phyloP scores from a whole-genome alignment of 2,888 invertebrate species.

The Clivina fossor region DNA sequence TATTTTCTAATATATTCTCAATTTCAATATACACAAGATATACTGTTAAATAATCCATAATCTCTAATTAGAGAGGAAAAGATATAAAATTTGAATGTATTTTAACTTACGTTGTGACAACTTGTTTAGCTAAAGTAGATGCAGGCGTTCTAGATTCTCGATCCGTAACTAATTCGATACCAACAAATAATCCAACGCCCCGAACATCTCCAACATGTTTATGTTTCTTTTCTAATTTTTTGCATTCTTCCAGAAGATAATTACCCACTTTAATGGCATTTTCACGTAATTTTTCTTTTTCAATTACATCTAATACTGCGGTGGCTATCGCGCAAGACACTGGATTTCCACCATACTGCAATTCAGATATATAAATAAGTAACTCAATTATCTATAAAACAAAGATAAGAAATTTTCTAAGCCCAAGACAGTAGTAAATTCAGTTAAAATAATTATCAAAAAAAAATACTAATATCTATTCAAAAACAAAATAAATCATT shows the following conservation, averaged over 20 bases:
- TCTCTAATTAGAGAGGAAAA: too few relatives aligned
- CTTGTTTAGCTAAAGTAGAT: constrained; percentile 74
- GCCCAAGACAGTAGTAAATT: too few relatives aligned
- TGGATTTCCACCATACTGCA: constrained; percentile 96
- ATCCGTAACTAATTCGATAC: constrained; percentile 87
- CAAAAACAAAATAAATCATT: too few relatives aligned
- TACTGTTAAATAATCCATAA: too few relatives aligned
- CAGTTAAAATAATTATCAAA: too few relatives aligned
- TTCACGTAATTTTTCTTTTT: constrained; percentile 81
- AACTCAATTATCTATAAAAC: too few relatives aligned
- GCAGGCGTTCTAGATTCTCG: constrained; percentile 77
- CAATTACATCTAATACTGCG: constrained; percentile 91
- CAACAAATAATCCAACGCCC: constrained; percentile 92
- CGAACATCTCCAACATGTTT: constrained; percentile 84
- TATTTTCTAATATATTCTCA: too few relatives aligned
- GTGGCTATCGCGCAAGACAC: constrained; percentile 96
- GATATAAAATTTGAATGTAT: too few relatives aligned
- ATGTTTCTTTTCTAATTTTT: constrained; percentile 72
- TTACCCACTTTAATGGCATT: constrained; percentile 82
- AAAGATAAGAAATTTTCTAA: too few relatives aligned
- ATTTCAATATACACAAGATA: too few relatives aligned
- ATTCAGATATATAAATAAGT: too few relatives aligned
- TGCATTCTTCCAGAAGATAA: constrained; percentile 69
- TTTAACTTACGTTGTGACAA: constrained; percentile 63
- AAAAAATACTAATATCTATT: too few relatives aligned